These are phyloP conservation scores for Bucco capensis DNA, from an alignment of 2,113 vertebrate genomes.

Conservation along the genomic window DNA sequence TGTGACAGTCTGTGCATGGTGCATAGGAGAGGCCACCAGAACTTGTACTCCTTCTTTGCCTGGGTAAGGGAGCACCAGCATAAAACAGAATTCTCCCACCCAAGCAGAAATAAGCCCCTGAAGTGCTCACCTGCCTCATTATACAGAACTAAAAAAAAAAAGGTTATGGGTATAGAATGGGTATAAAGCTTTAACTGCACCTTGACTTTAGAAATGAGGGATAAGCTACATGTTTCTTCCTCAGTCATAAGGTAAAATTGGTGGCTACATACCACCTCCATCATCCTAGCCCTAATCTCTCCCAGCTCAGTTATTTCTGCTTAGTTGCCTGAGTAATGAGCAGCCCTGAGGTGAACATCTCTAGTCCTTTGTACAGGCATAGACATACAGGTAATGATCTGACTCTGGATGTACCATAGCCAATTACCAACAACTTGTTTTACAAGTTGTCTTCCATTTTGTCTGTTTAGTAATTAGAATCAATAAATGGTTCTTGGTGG, in stretches of 20 bases:
- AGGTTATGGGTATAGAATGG: not conserved
- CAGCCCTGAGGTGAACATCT: not conserved
- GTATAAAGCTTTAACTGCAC: not conserved
- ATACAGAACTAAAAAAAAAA: not conserved
- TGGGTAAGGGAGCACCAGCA: not conserved
- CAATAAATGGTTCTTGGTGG: not conserved
- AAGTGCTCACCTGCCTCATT: not conserved
- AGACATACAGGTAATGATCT: not conserved
- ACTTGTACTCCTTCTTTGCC: rapidly evolving
- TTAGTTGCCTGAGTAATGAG: not conserved
- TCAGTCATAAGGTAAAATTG: not conserved
- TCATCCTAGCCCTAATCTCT: not conserved
- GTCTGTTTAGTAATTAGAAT: not conserved
- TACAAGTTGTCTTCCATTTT: not conserved
- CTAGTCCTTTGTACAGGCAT: not conserved
- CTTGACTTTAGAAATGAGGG: not conserved
- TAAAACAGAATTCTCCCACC: not conserved
- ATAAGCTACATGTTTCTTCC: not conserved
- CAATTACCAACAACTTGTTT: not conserved
- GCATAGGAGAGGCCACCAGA: not conserved
- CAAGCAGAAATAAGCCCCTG: not conserved
- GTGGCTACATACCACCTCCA: not conserved
- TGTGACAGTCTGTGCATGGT: not conserved
- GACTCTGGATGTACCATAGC: not conserved
- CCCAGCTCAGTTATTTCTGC: not conserved